phyloP scores from a whole-genome alignment of 2,113 vertebrate genomes.

The Ellobius talpinus region DNA sequence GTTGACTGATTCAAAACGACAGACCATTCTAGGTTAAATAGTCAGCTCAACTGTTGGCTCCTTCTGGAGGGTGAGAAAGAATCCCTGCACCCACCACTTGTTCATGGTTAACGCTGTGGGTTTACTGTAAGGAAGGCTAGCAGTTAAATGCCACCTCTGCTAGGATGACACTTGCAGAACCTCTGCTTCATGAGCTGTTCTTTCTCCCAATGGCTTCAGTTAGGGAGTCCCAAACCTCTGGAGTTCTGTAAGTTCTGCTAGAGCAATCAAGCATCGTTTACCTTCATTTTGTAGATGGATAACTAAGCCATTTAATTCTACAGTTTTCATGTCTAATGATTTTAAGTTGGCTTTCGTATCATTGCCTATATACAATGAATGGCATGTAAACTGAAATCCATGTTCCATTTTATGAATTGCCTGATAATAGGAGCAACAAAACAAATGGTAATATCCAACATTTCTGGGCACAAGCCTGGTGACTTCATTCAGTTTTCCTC shows the following conservation, averaged over 20 bases:
- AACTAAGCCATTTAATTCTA: slow-evolving; percentile 48
- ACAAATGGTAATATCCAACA: neutral
- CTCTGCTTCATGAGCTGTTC: neutral
- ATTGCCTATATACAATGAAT: neutral
- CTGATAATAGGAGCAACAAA: neutral
- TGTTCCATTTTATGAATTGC: neutral
- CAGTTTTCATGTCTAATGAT: neutral
- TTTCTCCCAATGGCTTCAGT: neutral
- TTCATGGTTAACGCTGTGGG: neutral
- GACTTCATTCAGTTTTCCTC: neutral
- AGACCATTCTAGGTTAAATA: neutral
- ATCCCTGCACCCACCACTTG: neutral
- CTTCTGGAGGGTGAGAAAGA: neutral
- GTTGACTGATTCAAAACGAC: neutral
- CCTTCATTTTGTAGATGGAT: slow-evolving; percentile 34
- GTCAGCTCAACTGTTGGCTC: neutral
- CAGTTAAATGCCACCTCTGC: neutral
- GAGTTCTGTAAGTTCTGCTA: neutral
- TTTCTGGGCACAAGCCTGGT: neutral
- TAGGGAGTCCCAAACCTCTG: slow-evolving; percentile 15
- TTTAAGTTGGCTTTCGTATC: slow-evolving; percentile 9
- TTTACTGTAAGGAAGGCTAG: neutral
- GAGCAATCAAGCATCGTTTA: slow-evolving; percentile 24
- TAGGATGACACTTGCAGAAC: neutral
- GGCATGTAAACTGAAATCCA: neutral